Base-by-base conservation (phyloP, 1,140 invertebrate genomes). In the Brachionus koreanus region DNA sequence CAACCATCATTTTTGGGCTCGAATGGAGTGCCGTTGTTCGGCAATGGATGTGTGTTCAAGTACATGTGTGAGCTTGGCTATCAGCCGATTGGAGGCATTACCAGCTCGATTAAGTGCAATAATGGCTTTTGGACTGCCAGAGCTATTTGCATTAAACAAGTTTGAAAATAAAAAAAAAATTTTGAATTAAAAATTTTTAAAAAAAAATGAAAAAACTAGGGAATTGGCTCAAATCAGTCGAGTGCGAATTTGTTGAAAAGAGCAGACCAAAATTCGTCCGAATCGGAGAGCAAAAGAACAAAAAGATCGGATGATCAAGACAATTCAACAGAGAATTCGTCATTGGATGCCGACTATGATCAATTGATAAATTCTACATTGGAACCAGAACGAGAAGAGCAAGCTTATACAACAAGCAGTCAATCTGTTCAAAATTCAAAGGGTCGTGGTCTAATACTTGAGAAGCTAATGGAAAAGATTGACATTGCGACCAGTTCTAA, bases 81-180 rank as follows among this genome's bases (percentile, higher is more conserved):
- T 65, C 49, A 79, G 43, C 76, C 76, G 7, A 12, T 61, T 10
- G 76, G 61, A 33, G 76, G 49, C 10, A 16, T 65, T 12, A 29
- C 49, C 1, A 23, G 19, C 16, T 37, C 76, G 23, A 65, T 79
- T 19, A 79, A 79, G 39, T 79, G 76, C 19, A 65, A 57, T 13
- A 79, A 79, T 43, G 76, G 76, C 16, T 79, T 79, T 43, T 79
- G 76, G 76, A 61, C 49, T 42, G 76, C 49, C 7, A 79, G 61
- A 42, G 76, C 76, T 43, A 37, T 79, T 49, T 79, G 76, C n/a
- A 79, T 79, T 13, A 79, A 79, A 79, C 76, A 79, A 65, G 76
- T 13, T 19, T 72, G 67, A 72, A 37, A 29, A 5, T 19, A 37
- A n/a, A 4, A n/a, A 74, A 49, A 9, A 16, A 49, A 39, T 7